These are phyloP conservation scores for Luperina nickerlii DNA, from an alignment of 2,888 invertebrate species.

Conservation along the genomic window DNA sequence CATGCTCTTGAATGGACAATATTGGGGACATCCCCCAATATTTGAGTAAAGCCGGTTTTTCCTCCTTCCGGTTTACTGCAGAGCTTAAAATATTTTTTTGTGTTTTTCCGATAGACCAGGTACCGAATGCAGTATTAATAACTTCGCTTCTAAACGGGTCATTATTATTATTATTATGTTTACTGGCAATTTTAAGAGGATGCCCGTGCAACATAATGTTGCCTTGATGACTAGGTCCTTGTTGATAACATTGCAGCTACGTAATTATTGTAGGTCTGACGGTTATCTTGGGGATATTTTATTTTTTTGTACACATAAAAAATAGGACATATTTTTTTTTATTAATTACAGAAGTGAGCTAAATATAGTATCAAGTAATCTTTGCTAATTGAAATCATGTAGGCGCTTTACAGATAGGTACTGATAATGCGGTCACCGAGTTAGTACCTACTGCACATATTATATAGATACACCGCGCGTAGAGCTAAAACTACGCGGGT, in stretches of 20 bases:
- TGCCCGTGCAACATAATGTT: not conserved
- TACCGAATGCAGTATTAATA: not conserved
- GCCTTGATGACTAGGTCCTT: not conserved
- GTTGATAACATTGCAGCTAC: not conserved
- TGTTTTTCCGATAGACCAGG: not conserved
- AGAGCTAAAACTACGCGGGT: not conserved
- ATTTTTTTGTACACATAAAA: not conserved
- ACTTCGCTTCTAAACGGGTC: not conserved
- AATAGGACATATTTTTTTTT: not conserved
- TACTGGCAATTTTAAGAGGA: not conserved
- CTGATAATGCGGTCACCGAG: not conserved
- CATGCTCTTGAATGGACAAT: not conserved
- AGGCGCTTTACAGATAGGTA: not conserved
- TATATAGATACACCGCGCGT: too few species aligned
- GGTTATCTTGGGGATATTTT: too few species aligned
- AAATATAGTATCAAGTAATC: not conserved
- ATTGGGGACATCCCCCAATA: constrained; percentile 13
- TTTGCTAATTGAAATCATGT: not conserved
- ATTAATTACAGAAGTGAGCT: not conserved
- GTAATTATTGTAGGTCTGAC: not conserved
- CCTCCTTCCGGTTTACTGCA: not conserved
- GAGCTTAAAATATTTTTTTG: not conserved
- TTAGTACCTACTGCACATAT: too few species aligned
- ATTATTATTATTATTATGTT: not conserved
- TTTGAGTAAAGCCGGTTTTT: not conserved